Evolutionary conservation across 2,113 vertebrate genomes (phyloP).

Genomic region (Accipiter virgatus): DNA sequence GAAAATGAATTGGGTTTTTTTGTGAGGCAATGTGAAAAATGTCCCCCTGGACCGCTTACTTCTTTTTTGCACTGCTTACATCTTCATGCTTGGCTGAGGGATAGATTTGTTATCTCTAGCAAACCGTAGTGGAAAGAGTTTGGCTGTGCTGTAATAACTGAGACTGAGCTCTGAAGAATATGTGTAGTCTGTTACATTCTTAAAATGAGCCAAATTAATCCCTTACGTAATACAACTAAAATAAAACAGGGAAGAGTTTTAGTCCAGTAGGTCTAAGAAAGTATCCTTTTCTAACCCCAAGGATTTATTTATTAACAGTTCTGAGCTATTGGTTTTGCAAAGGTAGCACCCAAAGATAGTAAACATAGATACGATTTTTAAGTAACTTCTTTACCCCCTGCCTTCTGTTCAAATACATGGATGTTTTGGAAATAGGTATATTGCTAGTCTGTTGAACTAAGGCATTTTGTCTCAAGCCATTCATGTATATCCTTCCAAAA

Average conservation of each 20-base stretch:
- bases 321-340: background rate
- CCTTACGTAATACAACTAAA: background rate
- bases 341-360: background rate
- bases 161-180: background rate
- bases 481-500: background rate
- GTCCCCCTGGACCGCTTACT: background rate
- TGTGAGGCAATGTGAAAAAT: background rate
- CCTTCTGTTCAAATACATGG: background rate
- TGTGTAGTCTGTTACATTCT: background rate
- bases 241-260: background rate
- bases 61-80: constrained; percentile 3
- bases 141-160: background rate
- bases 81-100: background rate
- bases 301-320: background rate
- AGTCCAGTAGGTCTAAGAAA: background rate
- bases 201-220: background rate
- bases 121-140: background rate
- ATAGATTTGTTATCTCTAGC: background rate
- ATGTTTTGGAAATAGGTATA: background rate
- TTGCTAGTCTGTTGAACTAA: background rate
- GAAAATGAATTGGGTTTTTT: background rate
- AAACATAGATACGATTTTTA: background rate
- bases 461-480: background rate
- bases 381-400: background rate
- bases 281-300: background rate